Conservation (phyloP, 2,113 vertebrate genomes). For the Pseudorasbora parva region DNA sequence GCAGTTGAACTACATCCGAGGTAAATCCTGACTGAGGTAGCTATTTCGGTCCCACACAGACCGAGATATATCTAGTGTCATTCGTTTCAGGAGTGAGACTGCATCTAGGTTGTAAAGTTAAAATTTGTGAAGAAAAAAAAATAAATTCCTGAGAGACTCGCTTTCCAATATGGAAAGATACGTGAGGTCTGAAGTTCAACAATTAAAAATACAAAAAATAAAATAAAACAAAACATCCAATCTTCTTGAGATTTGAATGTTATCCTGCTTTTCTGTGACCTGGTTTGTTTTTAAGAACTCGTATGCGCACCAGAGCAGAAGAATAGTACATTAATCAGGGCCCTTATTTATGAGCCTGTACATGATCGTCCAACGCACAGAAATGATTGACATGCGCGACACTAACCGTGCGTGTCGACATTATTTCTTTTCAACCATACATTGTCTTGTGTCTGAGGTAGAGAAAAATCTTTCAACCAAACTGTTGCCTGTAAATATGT, state of each 20-base stretch:
- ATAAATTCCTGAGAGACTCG: slow-evolving; percentile 62
- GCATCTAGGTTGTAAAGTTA: slow-evolving; percentile 17
- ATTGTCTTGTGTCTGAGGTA: slow-evolving; percentile 46
- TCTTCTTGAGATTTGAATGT: slow-evolving; percentile 34
- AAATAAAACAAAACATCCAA: slow-evolving; percentile 12
- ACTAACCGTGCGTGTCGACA: background rate
- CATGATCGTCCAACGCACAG: slow-evolving; percentile 53
- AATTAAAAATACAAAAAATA: slow-evolving; percentile 32
- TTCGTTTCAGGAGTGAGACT: slow-evolving; percentile 41
- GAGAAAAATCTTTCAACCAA: slow-evolving; percentile 45
- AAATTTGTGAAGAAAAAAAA: slow-evolving; percentile 3
- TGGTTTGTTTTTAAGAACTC: slow-evolving; percentile 27
- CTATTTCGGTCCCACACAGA: slow-evolving; percentile 45
- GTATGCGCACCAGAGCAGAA: slow-evolving; percentile 25
- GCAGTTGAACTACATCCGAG: slow-evolving; percentile 36
- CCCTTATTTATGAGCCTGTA: slow-evolving; percentile 39
- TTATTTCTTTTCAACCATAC: slow-evolving; percentile 10
- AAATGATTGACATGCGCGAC: slow-evolving; percentile 53
- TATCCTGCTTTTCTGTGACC: slow-evolving; percentile 31
- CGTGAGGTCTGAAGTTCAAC: slow-evolving; percentile 68
- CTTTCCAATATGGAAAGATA: slow-evolving; percentile 67
- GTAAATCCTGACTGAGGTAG: slow-evolving; percentile 58
- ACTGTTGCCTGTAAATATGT: slow-evolving; percentile 42
- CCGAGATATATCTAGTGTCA: slow-evolving; percentile 48
- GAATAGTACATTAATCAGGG: slow-evolving; percentile 30